Evolutionary conservation across 2,888 invertebrate genomes (phyloP), one percentile per base, ranked within the genome.

Genomic region (Endotricha flammealis): DNA sequence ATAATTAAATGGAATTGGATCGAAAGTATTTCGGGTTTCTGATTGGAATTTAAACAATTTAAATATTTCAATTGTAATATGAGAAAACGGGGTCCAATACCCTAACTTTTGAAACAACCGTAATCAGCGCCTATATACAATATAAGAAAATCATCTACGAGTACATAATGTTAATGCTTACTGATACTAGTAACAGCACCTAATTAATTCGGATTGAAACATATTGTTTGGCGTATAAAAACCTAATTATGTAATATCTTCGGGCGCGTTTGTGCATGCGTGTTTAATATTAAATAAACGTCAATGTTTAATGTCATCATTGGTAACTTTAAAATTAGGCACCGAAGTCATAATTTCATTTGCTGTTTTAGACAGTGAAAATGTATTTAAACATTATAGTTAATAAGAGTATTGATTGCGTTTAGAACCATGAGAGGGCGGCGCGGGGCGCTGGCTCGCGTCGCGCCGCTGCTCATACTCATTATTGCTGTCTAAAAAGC

Each of bases 231-330:
- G 29, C 7, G 17, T 10, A 10, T 31, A 10, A 33, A 7, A 14
- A 16, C 16, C 6, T 12, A 34, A 10, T 13, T 13, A 24, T 13
- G n/a, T 23, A 23, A 11, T 11, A 16, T 29, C 27, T 9, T 20
- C 7, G 20, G 20, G 20, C 20, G 20, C 20, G n/a, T 20, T 20
- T 8, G 20, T 25, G 14, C 14, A n/a, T n/a, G 5, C 3, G 50
- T 45, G 41, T 36, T 39, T 48, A 49, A 36, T 52, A 47, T 52
- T 48, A 48, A 51, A 49, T 56, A 34, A 25, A 57, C 51, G 52
- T 64, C 53, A 53, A 53, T 62, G 58, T 68, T 65, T 39, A 47
- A 59, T 66, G 65, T 64, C 62, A 56, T 53, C 44, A 50, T 57
- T 64, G 57, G 52, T 53, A 61, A 53, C 13, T 38, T 48, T 55